Evolutionary conservation across 2,113 vertebrate genomes (phyloP).

Genomic region (Falcunculus frontatus): DNA sequence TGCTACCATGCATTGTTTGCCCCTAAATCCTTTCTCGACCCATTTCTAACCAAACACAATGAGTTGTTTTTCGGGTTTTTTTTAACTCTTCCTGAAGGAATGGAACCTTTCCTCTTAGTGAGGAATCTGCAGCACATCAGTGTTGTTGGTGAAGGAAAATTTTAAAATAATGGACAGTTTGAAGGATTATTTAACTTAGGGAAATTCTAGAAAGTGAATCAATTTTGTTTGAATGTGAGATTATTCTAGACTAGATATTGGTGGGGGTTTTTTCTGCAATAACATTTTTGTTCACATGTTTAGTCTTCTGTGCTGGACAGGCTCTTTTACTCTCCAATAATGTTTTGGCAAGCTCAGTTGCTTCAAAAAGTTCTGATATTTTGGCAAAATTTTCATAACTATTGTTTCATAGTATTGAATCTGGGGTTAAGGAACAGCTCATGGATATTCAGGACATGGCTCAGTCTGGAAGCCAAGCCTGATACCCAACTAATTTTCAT

Average conservation of each 20-base stretch:
- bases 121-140: neutral
- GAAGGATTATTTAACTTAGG: neutral
- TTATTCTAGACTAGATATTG: neutral
- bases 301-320: neutral
- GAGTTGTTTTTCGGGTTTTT: neutral
- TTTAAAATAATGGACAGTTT: neutral
- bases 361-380: neutral
- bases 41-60: neutral
- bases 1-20: accelerated
- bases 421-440: neutral
- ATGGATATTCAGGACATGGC: neutral
- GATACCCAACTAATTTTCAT: neutral
- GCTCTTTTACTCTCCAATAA: neutral
- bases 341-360: neutral
- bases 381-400: neutral
- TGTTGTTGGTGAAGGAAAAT: neutral
- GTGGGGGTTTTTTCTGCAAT: accelerated
- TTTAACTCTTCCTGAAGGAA: neutral
- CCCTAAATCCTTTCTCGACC: neutral
- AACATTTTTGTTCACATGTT: neutral
- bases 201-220: neutral
- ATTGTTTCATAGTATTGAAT: neutral
- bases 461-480: neutral
- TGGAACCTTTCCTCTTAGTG: neutral
- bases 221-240: neutral